Percentiles rank a stretch among this genome's conserved stretches.
These are phyloP conservation scores for Phoxinus phoxinus DNA, from an alignment of 2,113 vertebrate genomes.

Conservation along the genomic window DNA sequence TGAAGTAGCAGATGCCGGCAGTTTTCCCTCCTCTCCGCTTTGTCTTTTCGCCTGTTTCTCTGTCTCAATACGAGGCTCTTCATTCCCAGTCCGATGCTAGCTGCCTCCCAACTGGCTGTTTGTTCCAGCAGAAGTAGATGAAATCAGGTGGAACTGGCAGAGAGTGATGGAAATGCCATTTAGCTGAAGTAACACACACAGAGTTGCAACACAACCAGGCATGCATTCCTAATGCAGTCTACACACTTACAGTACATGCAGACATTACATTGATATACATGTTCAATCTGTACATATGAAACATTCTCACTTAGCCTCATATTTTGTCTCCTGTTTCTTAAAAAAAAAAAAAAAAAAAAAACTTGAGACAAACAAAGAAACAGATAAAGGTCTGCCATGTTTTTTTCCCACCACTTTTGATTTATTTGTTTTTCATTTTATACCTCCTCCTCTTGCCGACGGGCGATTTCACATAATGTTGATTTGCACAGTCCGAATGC, in stretches of 20 bases:
- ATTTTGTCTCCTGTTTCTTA: neutral
- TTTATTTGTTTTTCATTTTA: constrained; percentile 69
- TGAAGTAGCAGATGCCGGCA: constrained; percentile 63
- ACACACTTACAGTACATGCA: neutral
- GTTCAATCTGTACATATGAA: neutral
- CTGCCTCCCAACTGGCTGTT: constrained; percentile 61
- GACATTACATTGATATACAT: neutral
- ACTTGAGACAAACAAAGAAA: constrained; percentile 48
- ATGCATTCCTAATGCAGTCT: neutral
- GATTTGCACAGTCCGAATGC: constrained; percentile 66
- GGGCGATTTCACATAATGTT: constrained; percentile 70
- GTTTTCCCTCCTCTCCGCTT: constrained; percentile 36
- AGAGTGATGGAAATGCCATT: constrained; percentile 57
- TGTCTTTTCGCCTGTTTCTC: constrained; percentile 41
- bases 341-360: constrained; percentile 43
- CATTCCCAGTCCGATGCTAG: constrained; percentile 50
- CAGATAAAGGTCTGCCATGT: constrained; percentile 64
- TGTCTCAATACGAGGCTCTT: constrained; percentile 45
- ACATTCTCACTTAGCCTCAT: neutral
- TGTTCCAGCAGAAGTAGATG: constrained; percentile 63
- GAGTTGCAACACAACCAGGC: neutral
- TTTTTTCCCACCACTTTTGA: constrained; percentile 60
- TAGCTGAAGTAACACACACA: constrained; percentile 29
- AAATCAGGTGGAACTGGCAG: constrained; percentile 65
- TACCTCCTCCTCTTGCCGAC: constrained; percentile 56